phyloP scores from a whole-genome alignment of 2,797 vertebrate genomes.

The Todus mexicanus region DNA sequence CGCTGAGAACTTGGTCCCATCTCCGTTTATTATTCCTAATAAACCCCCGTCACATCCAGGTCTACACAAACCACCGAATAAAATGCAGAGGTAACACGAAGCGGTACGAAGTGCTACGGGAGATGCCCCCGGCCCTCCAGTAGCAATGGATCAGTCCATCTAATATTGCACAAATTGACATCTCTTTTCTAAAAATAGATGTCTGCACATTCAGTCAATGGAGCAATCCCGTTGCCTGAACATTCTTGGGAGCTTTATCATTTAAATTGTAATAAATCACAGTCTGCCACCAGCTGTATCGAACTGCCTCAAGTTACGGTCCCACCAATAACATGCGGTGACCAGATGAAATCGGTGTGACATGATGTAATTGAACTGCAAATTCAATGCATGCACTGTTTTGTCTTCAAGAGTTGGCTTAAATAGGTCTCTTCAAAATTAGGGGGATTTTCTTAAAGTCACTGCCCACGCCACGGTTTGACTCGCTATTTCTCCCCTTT shows the following conservation, averaged over 20 bases:
- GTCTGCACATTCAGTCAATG: constrained; percentile 70
- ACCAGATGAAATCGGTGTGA: constrained; percentile 65
- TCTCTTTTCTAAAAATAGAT: constrained; percentile 69
- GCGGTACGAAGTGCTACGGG: neutral
- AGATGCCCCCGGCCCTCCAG: neutral
- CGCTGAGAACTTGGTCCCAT: neutral
- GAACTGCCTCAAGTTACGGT: constrained; percentile 41
- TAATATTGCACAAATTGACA: constrained; percentile 50
- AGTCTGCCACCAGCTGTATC: constrained; percentile 46
- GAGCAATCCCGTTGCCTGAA: constrained; percentile 73
- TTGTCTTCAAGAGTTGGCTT: constrained; percentile 18
- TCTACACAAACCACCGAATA: neutral
- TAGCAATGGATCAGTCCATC: constrained; percentile 29
- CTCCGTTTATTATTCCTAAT: neutral
- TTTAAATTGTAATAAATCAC: constrained; percentile 76
- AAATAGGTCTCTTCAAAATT: neutral
- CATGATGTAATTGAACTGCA: constrained; percentile 22
- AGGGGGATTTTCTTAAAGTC: constrained; percentile 10
- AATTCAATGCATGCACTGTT: constrained; percentile 45
- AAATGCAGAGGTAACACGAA: neutral
- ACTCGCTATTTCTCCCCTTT: neutral
- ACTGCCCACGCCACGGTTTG: neutral
- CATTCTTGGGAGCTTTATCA: constrained; percentile 74
- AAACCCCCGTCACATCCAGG: neutral
- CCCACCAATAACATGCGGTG: constrained; percentile 60